Evolutionary conservation across 2,113 vertebrate species (phyloP).

Genomic region (Corythoichthys intestinalis): DNA sequence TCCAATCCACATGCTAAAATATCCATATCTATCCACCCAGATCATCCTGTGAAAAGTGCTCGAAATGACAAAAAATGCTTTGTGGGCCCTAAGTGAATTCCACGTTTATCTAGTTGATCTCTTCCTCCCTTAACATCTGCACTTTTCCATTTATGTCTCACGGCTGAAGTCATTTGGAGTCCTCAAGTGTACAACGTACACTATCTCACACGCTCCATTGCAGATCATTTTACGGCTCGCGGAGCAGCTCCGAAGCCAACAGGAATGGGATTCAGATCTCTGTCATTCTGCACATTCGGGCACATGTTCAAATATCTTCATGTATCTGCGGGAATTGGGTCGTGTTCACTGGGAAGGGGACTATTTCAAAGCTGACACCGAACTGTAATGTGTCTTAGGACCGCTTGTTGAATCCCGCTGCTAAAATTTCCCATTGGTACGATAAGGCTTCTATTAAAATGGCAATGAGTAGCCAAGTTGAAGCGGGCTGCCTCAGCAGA

Average conservation of each 20-base stretch:
- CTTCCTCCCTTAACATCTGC: conserved; percentile 12
- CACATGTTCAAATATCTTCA: conserved; percentile 30
- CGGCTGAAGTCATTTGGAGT: conserved; percentile 32
- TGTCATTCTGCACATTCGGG: conserved; percentile 15
- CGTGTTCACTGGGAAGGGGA: conserved; percentile 40
- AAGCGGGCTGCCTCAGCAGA: conserved; percentile 9
- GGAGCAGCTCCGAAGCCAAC: conserved; percentile 38
- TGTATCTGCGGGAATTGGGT: conserved; percentile 55
- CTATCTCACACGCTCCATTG: conserved; percentile 19
- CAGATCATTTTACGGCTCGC: conserved; percentile 44
- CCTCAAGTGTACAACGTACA: conserved; percentile 15
- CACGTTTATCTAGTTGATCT: conserved; percentile 8
- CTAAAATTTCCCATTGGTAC: conserved; percentile 24
- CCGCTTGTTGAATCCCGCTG: neutral
- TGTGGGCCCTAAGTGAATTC: neutral
- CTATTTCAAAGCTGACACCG: conserved; percentile 47
- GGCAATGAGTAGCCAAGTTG: conserved; percentile 10
- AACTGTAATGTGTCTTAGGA: conserved; percentile 21
- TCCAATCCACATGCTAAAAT: no score
- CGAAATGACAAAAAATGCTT: neutral
- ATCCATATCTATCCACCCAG: neutral
- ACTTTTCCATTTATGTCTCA: conserved; percentile 5
- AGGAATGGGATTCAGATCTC: conserved; percentile 46
- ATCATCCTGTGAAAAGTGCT: neutral
- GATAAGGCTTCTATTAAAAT: conserved; percentile 31